Conservation (phyloP, 2,113 vertebrate genomes). For the Petaurus breviceps region DNA sequence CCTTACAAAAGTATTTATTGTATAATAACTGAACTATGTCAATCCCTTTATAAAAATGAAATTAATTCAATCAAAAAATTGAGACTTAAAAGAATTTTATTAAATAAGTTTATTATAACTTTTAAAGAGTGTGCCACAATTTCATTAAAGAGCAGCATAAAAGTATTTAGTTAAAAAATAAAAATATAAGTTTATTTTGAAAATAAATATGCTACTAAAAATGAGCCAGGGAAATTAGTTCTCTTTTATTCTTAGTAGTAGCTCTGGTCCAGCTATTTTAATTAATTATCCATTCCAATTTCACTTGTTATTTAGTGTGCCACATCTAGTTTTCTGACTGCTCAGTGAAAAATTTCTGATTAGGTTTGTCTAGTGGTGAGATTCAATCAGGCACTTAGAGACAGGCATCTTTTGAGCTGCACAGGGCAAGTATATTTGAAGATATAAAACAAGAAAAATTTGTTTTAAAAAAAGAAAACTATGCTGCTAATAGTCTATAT, state of each 20-base stretch:
- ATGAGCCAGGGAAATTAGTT: background rate
- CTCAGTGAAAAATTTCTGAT: too few species aligned
- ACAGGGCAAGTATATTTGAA: background rate
- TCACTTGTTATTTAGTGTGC: background rate
- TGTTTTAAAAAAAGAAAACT: conserved; percentile 14
- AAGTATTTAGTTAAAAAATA: conserved; percentile 32
- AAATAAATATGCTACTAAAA: background rate
- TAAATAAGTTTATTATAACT: background rate
- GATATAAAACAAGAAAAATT: background rate
- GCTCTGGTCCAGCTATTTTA: background rate
- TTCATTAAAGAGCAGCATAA: background rate
- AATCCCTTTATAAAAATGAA: background rate
- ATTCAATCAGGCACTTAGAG: background rate
- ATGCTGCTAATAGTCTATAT: background rate
- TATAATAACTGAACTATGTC: background rate
- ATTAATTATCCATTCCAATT: background rate
- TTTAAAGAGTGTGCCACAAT: background rate
- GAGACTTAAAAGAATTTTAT: background rate
- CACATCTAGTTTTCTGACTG: background rate
- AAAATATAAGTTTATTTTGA: background rate
- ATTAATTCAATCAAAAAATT: background rate
- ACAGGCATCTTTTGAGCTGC: background rate
- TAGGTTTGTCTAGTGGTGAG: background rate
- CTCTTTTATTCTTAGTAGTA: background rate
- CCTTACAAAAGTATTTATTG: background rate